Evolutionary conservation across 2,113 vertebrate genomes (phyloP), one percentile per base, ranked within the genome.

Genomic region (Ictalurus furcatus): DNA sequence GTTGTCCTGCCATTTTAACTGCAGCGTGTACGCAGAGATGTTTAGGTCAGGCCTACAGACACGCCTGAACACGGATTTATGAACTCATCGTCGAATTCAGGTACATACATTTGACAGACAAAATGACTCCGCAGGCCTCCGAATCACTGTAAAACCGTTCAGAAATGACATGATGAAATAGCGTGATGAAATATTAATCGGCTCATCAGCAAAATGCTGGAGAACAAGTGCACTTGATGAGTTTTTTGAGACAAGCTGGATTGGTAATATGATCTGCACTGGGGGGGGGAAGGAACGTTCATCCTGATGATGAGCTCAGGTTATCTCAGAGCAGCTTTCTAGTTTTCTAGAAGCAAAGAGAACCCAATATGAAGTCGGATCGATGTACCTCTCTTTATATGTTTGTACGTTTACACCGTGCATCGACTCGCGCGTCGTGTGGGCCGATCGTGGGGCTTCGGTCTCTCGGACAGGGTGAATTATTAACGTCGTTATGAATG

Each of bases 401-500:
- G 48, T 28, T 73, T 73, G 25, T 85, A 25, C 16, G 48, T 52
- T 30, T 61, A 63, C 13, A 63, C 71, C 0, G 78, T 7, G 44
- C 1, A 30, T 30, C 30, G 44, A 65, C 34, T 79, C 54, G 14
- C 30, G 23, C 71, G 37, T 59, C 85, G 19, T 79, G 76, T n/a
- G 44, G 74, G 71, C 34, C 17, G 34, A 73, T 73, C 5, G 2
- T 11, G 73, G 73, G 1, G 3, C 73, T 40, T 73, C 58, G 4
- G 30, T 85, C 84, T 87, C 86, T 87, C 19, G 48, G 44, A 76
- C 67, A 34, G 54, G 17, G 85, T 95, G 90, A 94, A 95, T 95
- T 91, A 95, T 94, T 95, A 88, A 96, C 93, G 89, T 83, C 63
- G 78, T 93, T 94, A 93, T 93, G 91, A 94, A 95, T 90, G 94